phyloP scores from a whole-genome alignment of 2,888 invertebrate species.

The Cryptocephalus primarius region DNA sequence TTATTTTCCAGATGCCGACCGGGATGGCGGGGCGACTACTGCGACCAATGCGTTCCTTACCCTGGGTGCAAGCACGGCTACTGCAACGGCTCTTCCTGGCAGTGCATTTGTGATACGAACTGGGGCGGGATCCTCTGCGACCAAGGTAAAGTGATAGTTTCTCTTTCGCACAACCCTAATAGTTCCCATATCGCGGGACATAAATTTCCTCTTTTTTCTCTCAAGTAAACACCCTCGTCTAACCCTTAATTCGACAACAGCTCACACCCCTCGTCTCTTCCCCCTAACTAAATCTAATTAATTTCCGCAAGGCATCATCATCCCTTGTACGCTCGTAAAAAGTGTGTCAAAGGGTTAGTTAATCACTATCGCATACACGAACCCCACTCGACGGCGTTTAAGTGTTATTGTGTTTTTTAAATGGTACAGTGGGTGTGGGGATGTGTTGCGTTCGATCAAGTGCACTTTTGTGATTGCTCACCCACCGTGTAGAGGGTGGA shows the following conservation, averaged over 20 bases:
- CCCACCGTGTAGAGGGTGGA: conserved; percentile 12
- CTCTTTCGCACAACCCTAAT: background rate
- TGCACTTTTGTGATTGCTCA: conserved; percentile 24
- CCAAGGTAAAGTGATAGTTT: conserved; percentile 52
- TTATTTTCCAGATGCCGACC: conserved; percentile 63
- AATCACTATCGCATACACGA: conserved; percentile 14
- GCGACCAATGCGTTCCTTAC: conserved; percentile 88
- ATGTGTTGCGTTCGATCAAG: conserved; percentile 23
- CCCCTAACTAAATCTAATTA: background rate
- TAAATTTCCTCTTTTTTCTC: too few species aligned
- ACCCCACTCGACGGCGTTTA: conserved; percentile 8
- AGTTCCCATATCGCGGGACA: too few species aligned
- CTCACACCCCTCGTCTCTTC: too few species aligned
- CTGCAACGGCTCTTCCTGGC: conserved; percentile 88
- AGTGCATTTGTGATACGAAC: conserved; percentile 94
- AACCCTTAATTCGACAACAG: too few species aligned
- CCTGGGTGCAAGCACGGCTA: conserved; percentile 95
- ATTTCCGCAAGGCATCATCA: background rate
- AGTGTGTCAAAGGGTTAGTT: conserved; percentile 21
- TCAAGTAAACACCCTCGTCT: too few species aligned
- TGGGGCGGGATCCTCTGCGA: conserved; percentile 98
- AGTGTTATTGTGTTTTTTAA: conserved; percentile 7
- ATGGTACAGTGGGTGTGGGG: conserved; percentile 1
- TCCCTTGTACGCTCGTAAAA: conserved; percentile 19
- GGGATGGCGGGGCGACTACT: conserved; percentile 87